Evolutionary conservation across 2,797 vertebrate species (phyloP).

Genomic region (Linurgus olivaceus): DNA sequence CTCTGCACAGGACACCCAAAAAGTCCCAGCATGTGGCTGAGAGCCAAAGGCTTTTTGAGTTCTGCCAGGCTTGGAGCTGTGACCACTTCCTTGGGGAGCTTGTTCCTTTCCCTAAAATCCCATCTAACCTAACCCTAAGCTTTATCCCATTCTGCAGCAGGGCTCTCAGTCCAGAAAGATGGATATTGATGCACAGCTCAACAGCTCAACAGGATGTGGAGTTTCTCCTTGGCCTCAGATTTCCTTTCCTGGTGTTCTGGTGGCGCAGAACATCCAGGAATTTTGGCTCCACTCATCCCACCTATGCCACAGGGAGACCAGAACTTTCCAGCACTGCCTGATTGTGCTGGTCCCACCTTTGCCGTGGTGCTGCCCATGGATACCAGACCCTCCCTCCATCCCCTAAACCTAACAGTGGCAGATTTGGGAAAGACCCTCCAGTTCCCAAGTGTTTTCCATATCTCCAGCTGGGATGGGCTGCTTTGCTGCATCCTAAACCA

Average conservation of each 20-base stretch:
- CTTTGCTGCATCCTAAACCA: rapidly evolving
- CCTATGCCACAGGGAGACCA: rapidly evolving
- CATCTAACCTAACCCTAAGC: neutral
- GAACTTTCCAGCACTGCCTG: neutral
- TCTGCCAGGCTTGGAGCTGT: neutral
- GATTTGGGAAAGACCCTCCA: neutral
- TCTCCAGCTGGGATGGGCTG: neutral
- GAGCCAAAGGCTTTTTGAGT: neutral
- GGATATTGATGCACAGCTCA: rapidly evolving
- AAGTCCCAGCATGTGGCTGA: neutral
- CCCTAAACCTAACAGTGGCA: neutral
- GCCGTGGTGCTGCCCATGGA: rapidly evolving
- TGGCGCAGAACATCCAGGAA: neutral
- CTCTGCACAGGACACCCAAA: neutral
- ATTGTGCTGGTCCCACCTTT: neutral
- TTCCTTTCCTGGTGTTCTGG: neutral
- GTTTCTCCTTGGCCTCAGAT: neutral
- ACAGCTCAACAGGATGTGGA: rapidly evolving
- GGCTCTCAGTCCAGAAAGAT: neutral
- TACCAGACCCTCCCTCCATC: neutral
- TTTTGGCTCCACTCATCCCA: neutral
- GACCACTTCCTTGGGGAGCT: neutral
- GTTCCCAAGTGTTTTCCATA: neutral
- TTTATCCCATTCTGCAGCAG: neutral
- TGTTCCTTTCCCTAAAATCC: neutral